Conservation (phyloP, 2,113 vertebrate species). For the Vulpes vulpes region DNA sequence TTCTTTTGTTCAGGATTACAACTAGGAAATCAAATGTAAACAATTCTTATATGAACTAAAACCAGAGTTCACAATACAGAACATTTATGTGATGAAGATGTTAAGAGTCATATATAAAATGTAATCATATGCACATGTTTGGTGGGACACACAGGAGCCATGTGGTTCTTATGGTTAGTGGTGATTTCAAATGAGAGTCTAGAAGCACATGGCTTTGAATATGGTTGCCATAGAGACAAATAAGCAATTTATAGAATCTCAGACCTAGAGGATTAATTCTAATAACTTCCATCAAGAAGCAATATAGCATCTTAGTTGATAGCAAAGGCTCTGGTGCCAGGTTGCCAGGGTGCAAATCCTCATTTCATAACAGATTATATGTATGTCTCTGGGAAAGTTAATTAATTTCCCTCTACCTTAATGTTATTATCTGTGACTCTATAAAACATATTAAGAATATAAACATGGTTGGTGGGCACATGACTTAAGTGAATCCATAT, state of each 20-base stretch:
- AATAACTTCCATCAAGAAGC: conserved; percentile 46
- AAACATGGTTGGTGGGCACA: neutral
- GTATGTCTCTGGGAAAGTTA: neutral
- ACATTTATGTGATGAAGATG: neutral
- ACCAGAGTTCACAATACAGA: neutral
- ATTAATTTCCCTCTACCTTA: neutral
- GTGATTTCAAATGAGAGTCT: conserved; percentile 16
- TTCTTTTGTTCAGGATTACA: neutral
- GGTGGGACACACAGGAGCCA: conserved; percentile 38
- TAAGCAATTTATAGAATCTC: neutral
- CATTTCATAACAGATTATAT: neutral
- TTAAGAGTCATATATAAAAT: neutral
- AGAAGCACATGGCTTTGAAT: neutral
- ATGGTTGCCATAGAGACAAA: conserved; percentile 52
- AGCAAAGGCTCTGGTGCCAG: neutral
- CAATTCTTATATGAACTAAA: neutral
- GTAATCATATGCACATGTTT: neutral
- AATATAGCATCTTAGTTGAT: neutral
- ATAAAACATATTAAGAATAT: neutral
- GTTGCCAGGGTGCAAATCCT: neutral
- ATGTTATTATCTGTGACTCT: neutral
- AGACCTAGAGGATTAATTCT: conserved; percentile 3
- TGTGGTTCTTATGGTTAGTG: neutral
- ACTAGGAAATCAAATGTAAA: neutral
- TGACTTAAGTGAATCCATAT: neutral